Evolutionary conservation across 2,888 invertebrate species (phyloP).

Genomic region (Cataglyphis albicans): DNA sequence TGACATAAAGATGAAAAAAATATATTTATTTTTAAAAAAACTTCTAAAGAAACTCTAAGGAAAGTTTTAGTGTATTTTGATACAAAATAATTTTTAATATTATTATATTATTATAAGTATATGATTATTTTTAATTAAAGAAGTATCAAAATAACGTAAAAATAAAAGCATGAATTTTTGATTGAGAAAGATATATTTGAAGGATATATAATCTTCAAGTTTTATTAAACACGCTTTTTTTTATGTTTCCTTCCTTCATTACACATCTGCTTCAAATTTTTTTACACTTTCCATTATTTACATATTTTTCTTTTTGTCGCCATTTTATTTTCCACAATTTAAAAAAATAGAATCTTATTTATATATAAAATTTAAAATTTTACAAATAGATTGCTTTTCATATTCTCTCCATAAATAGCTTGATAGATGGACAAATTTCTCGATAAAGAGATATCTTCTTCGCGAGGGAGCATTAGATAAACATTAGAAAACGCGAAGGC

Average conservation of each 20-base stretch:
- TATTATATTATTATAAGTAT: neutral
- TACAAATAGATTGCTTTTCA: neutral
- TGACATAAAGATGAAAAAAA: neutral
- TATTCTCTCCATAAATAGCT: slow-evolving; percentile 1
- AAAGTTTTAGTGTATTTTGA: neutral
- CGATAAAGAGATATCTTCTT: neutral
- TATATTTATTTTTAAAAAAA: neutral
- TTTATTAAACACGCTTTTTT: neutral
- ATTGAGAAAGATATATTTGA: neutral
- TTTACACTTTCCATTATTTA: neutral
- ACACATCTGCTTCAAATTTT: neutral
- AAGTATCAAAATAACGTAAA: neutral
- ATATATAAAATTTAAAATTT: neutral
- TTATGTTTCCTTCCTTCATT: neutral
- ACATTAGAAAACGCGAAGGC: neutral
- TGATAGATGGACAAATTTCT: neutral
- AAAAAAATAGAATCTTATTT: neutral
- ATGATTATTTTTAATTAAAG: neutral
- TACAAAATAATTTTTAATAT: neutral
- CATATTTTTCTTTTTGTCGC: neutral
- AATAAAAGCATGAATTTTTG: neutral
- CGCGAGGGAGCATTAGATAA: neutral
- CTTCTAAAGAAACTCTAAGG: neutral
- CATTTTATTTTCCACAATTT: neutral
- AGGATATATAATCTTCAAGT: neutral